A percentile compares a stretch with the other conserved stretches of the same genome.
Evolutionary conservation across 2,113 vertebrate genomes (phyloP).

Genomic region (Alosa alosa): DNA sequence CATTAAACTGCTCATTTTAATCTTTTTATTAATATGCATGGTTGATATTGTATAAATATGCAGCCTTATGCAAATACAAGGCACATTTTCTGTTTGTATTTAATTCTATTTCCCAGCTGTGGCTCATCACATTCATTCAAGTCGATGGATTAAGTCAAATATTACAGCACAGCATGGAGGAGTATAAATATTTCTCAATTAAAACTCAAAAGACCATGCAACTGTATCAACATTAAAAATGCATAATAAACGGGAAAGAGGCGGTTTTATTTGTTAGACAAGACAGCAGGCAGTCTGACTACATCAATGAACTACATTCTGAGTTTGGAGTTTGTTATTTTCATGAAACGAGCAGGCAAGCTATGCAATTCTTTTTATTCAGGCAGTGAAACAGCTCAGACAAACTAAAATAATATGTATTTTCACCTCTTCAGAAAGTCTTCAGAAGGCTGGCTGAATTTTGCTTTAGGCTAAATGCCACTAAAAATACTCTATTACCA

Average conservation of each 20-base stretch:
- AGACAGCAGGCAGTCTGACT: conserved; percentile 60
- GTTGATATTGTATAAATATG: conserved; percentile 78
- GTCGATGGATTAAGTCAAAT: conserved; percentile 70
- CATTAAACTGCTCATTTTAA: conserved; percentile 76
- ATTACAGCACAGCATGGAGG: conserved; percentile 70
- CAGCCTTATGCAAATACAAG: conserved; percentile 77
- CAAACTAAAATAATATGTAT: not conserved
- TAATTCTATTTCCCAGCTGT: conserved; percentile 75
- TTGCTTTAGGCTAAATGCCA: not conserved
- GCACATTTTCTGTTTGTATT: conserved; percentile 74
- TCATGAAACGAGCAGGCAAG: not conserved
- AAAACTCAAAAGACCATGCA: conserved; percentile 63
- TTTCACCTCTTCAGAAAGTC: not conserved
- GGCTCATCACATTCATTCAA: conserved; percentile 70
- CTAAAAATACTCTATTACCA: not conserved
- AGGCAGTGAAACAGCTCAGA: not conserved
- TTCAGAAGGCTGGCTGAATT: not conserved
- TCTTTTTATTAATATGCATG: conserved; percentile 81
- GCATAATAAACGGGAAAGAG: conserved; percentile 43
- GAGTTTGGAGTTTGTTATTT: not conserved
- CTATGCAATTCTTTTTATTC: not conserved
- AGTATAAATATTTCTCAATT: conserved; percentile 72
- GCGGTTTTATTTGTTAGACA: conserved; percentile 55
- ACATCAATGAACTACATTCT: conserved; percentile 66
- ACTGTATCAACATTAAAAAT: conserved; percentile 66